These are phyloP conservation scores for Diarsia brunnea DNA, from an alignment of 2,888 invertebrate species.

Conservation along the genomic window DNA sequence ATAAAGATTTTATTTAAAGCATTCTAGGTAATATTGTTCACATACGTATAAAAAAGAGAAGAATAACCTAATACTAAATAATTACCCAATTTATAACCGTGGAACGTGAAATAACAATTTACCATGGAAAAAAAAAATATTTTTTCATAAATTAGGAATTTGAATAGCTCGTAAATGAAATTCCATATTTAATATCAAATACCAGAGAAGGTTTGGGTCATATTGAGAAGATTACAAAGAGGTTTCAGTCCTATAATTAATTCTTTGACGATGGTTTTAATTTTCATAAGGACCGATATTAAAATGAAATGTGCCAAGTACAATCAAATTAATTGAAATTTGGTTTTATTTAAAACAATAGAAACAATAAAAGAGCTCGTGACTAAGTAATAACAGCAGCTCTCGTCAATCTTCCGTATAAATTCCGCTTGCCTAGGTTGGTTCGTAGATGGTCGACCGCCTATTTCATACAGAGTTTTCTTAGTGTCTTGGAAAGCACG, in stretches of 20 bases:
- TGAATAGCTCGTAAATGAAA: conserved; percentile 35
- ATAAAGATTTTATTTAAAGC: neutral
- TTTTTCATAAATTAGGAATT: conserved; percentile 20
- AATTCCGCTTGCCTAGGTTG: too few species aligned
- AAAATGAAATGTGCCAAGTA: conserved; percentile 6
- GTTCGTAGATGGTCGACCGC: too few species aligned
- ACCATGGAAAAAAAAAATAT: neutral
- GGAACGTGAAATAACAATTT: neutral
- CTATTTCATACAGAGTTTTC: too few species aligned
- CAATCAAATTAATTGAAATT: neutral
- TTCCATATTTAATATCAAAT: conserved; percentile 29
- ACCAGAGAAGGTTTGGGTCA: conserved; percentile 4
- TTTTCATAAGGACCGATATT: conserved; percentile 26
- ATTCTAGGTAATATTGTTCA: neutral
- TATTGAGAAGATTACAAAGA: conserved; percentile 33
- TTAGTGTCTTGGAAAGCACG: too few species aligned
- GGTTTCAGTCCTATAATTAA: conserved; percentile 23
- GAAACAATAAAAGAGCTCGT: too few species aligned
- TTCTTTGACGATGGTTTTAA: conserved; percentile 37
- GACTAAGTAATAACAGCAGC: too few species aligned
- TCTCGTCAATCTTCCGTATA: too few species aligned
- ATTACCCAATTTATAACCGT: neutral
- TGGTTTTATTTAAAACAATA: neutral
- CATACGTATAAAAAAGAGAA: neutral
- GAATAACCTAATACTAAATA: neutral